Evolutionary conservation across 2,113 vertebrate genomes (phyloP).

Genomic region (Daboia siamensis): DNA sequence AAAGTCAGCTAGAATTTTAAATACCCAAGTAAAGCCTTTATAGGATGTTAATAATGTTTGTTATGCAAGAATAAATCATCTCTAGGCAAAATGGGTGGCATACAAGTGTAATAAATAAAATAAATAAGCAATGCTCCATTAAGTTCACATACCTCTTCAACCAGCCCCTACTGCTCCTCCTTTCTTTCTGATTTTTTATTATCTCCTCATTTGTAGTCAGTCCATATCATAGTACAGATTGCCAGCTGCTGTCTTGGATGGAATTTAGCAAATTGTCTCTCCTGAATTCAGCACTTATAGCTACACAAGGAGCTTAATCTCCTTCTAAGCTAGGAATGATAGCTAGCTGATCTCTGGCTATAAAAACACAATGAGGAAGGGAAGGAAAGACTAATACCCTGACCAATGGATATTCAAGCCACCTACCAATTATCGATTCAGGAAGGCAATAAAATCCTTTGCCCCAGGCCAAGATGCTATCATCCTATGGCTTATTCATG

Average conservation of each 20-base stretch:
- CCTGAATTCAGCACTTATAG: background rate
- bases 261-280: background rate
- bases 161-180: background rate
- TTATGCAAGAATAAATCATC: too few relatives aligned
- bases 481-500: too few relatives aligned
- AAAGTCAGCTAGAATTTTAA: background rate
- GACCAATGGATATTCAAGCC: background rate
- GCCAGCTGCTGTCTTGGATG: background rate
- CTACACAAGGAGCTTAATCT: background rate
- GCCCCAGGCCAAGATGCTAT: too few relatives aligned
- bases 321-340: background rate
- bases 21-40: background rate
- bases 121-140: background rate
- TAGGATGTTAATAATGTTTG: too few relatives aligned
- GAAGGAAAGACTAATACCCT: background rate
- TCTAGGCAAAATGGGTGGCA: too few relatives aligned
- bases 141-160: background rate
- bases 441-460: background rate
- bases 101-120: too few relatives aligned
- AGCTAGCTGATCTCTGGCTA: background rate
- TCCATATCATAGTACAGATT: background rate
- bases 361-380: background rate
- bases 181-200: background rate
- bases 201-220: background rate
- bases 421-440: background rate